phyloP scores from a whole-genome alignment of 2,888 invertebrate species.

The Hyposoter didymator region DNA sequence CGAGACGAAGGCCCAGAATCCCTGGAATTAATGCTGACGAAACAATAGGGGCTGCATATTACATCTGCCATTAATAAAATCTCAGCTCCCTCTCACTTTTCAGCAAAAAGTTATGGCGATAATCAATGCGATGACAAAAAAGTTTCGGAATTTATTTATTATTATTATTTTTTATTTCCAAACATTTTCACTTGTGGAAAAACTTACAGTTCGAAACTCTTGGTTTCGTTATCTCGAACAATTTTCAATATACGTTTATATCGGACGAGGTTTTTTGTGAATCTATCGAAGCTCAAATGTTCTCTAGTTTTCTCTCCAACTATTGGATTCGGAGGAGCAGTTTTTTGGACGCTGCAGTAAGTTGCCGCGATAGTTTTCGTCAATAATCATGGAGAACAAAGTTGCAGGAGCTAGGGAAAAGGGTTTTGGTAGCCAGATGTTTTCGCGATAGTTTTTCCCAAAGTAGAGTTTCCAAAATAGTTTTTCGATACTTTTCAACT shows the following conservation, averaged over 20 bases:
- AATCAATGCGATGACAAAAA: neutral
- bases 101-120: neutral
- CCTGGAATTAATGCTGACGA: conserved; percentile 51
- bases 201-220: neutral
- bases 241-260: neutral
- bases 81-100: neutral
- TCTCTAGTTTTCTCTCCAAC: neutral
- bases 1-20: conserved; percentile 43
- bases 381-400: conserved; percentile 10
- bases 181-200: neutral
- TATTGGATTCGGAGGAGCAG: conserved; percentile 6
- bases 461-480: conserved; percentile 4
- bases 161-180: neutral
- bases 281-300: neutral
- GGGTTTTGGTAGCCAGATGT: conserved; percentile 1
- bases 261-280: neutral
- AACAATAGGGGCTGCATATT: conserved; percentile 33
- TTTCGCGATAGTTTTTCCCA: neutral
- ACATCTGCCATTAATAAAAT: conserved; percentile 31
- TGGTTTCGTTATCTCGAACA: neutral
- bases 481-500: conserved; percentile 28
- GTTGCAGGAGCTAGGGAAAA: neutral
- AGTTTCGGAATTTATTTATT: neutral
- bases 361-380: conserved; percentile 13
- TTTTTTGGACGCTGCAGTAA: neutral